Evolutionary conservation across 2,113 vertebrate genomes (phyloP).

Genomic region (Cygnus buccinator): DNA sequence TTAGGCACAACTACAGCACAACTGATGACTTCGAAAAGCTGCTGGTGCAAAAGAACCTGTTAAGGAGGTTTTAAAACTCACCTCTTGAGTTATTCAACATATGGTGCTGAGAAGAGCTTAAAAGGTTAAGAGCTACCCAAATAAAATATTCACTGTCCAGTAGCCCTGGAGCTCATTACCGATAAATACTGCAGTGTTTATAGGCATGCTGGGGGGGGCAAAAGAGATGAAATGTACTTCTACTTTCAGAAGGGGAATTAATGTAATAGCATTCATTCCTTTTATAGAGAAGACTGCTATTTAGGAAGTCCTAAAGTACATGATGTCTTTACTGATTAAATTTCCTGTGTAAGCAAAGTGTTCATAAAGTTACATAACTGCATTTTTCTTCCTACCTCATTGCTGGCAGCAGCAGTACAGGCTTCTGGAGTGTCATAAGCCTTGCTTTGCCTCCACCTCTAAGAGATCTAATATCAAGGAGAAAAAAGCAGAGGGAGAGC

Average conservation of each 20-base stretch:
- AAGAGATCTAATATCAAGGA: background rate
- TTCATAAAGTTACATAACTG: conserved; percentile 35
- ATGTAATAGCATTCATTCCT: conserved; percentile 43
- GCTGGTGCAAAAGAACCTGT: background rate
- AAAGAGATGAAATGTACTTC: conserved; percentile 21
- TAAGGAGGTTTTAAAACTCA: background rate
- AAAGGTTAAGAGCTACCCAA: conserved; percentile 9
- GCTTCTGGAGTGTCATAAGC: background rate
- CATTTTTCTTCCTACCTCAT: conserved; percentile 23
- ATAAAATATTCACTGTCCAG: background rate
- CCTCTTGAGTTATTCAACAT: background rate
- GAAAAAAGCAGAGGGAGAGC: background rate
- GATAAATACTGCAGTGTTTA: background rate
- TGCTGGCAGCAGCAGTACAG: background rate
- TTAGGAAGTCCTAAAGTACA: conserved; percentile 61
- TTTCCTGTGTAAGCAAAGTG: conserved; percentile 51
- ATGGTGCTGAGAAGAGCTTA: background rate
- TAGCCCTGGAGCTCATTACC: background rate
- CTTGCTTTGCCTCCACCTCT: background rate
- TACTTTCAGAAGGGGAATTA: conserved; percentile 22
- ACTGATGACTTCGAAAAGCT: background rate
- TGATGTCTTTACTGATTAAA: conserved; percentile 60
- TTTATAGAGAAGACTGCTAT: conserved; percentile 36
- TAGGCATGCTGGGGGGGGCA: background rate
- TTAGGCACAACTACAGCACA: background rate